phyloP scores from a whole-genome alignment of 2,888 invertebrate species.

The Candidula unifasciata region DNA sequence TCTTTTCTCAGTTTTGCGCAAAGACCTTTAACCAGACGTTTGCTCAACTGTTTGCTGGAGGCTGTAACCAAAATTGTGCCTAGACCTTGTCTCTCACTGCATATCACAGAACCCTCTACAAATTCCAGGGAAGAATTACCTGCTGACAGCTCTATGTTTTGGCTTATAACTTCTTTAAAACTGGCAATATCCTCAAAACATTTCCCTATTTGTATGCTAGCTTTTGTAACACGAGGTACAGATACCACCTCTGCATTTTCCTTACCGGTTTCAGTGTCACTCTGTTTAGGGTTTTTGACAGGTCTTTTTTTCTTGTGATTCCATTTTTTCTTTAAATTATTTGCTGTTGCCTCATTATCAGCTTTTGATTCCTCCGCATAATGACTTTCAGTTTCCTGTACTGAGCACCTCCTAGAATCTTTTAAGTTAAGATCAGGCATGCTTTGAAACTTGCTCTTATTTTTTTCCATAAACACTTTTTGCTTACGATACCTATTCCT shows the following conservation, averaged over 20 bases:
- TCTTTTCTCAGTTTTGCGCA: background rate
- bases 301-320: background rate
- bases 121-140: background rate
- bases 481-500: background rate
- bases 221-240: conserved; percentile 2
- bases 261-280: background rate
- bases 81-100: background rate
- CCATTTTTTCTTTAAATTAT: background rate
- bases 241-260: background rate
- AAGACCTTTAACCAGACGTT: conserved; percentile 8
- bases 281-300: background rate
- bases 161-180: background rate
- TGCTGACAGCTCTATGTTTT: background rate
- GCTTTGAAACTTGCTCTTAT: background rate
- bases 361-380: background rate
- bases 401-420: background rate
- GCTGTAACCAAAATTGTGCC: background rate
- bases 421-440: conserved; percentile 1
- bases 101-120: conserved; percentile 14
- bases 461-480: background rate
- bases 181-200: background rate
- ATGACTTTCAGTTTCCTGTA: background rate
- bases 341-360: background rate
- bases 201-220: background rate
- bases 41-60: conserved; percentile 9